phyloP scores from a whole-genome alignment of 1,140 invertebrate species.

The Catajapyx aquilonaris region DNA sequence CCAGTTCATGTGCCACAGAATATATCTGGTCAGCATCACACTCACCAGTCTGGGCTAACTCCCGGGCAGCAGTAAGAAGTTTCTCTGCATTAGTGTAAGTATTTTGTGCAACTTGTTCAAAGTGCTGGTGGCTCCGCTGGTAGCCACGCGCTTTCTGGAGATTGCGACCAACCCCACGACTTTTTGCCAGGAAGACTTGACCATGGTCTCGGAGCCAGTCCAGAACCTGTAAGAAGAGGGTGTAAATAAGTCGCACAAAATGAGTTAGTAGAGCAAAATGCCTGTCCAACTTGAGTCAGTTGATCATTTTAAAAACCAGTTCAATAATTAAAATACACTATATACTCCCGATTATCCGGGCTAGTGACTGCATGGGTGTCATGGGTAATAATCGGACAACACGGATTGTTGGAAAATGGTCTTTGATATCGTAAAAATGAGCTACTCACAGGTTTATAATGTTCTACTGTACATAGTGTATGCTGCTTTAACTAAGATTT shows the following conservation, averaged over 20 bases:
- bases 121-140: constrained; percentile 95
- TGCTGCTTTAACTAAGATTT: too few species aligned
- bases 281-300: too few species aligned
- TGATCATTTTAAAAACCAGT: too few species aligned
- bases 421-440: too few species aligned
- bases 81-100: constrained; percentile 98
- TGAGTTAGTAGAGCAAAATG: too few species aligned
- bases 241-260: background rate
- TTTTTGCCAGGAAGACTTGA: constrained; percentile 94
- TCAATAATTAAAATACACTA: constrained; percentile 5
- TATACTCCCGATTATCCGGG: too few species aligned
- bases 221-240: constrained; percentile 42
- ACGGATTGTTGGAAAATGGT: too few species aligned
- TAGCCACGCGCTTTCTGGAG: constrained; percentile 81
- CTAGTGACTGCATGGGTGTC: too few species aligned
- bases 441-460: too few species aligned
- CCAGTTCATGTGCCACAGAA: constrained; percentile 74
- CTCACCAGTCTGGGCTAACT: constrained; percentile 85
- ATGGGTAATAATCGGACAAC: too few species aligned
- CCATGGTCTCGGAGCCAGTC: constrained; percentile 97
- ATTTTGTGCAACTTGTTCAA: constrained; percentile 95
- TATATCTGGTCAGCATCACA: constrained; percentile 90
- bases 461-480: too few species aligned
- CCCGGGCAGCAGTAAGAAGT: constrained; percentile 80
- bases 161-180: constrained; percentile 86